A percentile compares a stretch with the other conserved stretches of the same genome.
Conservation (phyloP, 2,888 invertebrate genomes). For the Phaedon cochleariae region DNA sequence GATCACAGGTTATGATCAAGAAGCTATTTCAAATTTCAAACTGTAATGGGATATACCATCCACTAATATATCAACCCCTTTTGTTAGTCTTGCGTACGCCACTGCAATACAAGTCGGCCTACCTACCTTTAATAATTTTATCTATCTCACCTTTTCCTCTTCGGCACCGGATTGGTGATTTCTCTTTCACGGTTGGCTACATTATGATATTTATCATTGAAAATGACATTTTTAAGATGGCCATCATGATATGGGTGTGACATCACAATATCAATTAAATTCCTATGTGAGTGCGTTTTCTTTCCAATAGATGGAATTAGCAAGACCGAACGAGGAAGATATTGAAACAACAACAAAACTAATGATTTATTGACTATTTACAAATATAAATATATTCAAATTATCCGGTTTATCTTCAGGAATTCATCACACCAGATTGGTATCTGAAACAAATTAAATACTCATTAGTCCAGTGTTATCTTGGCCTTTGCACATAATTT, state of each 20-base stretch:
- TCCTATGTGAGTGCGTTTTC: slow-evolving; percentile 15
- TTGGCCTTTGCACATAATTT: no score
- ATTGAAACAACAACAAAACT: neutral
- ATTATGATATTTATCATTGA: slow-evolving; percentile 47
- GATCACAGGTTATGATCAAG: no score
- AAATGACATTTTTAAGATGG: slow-evolving; percentile 44
- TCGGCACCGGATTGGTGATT: slow-evolving; percentile 45
- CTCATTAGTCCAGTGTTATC: no score
- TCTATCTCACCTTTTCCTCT: slow-evolving; percentile 24
- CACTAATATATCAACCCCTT: no score
- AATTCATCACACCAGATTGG: no score
- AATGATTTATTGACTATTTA: neutral
- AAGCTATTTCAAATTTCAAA: no score
- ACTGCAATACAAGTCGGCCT: neutral
- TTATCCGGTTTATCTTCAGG: neutral
- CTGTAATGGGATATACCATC: no score
- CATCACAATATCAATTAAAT: slow-evolving; percentile 12
- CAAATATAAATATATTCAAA: neutral
- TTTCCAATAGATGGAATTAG: slow-evolving; percentile 43
- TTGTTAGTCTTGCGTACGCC: neutral
- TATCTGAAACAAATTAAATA: no score
- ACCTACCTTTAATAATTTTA: slow-evolving; percentile 7
- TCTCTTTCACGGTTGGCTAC: slow-evolving; percentile 48
- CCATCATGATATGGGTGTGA: slow-evolving; percentile 50
- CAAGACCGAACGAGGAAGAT: slow-evolving; percentile 18